Conservation (phyloP, 1,140 invertebrate genomes). For the Atta texana region DNA sequence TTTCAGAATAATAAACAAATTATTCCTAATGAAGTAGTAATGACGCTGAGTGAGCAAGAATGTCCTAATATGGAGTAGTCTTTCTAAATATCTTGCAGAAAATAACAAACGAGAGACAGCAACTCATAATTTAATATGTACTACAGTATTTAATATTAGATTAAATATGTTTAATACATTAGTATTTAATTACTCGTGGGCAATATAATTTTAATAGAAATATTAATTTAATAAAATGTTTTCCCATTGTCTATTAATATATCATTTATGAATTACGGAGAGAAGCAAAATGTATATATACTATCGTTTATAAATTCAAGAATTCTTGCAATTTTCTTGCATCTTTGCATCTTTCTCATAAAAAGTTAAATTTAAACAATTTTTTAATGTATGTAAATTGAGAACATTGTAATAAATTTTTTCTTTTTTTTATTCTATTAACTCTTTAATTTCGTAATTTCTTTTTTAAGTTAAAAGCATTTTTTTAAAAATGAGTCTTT, state of each 20-base stretch:
- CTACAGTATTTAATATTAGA: neutral
- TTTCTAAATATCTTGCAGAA: neutral
- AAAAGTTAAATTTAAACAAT: too few relatives aligned
- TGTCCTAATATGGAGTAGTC: neutral
- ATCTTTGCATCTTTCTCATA: too few relatives aligned
- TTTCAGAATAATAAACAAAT: neutral
- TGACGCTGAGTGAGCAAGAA: neutral
- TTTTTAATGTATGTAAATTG: too few relatives aligned
- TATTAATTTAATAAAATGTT: neutral
- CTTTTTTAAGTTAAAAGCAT: too few relatives aligned
- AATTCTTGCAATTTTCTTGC: too few relatives aligned
- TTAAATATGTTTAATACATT: too few relatives aligned
- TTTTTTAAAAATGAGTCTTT: too few relatives aligned
- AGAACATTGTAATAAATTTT: too few relatives aligned
- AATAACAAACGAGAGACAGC: neutral
- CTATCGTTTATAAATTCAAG: too few relatives aligned
- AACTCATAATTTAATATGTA: neutral
- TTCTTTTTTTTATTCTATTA: too few relatives aligned
- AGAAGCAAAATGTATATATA: neutral
- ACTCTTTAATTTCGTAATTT: too few relatives aligned
- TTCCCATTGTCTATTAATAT: neutral
- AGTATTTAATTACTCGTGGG: neutral
- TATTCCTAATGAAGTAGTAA: conserved; percentile 20
- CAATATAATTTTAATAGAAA: neutral
- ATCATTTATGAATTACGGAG: neutral